These are phyloP conservation scores for Porites rus DNA, from an alignment of 92 coral and sea anemone species.

Conservation along the genomic window DNA sequence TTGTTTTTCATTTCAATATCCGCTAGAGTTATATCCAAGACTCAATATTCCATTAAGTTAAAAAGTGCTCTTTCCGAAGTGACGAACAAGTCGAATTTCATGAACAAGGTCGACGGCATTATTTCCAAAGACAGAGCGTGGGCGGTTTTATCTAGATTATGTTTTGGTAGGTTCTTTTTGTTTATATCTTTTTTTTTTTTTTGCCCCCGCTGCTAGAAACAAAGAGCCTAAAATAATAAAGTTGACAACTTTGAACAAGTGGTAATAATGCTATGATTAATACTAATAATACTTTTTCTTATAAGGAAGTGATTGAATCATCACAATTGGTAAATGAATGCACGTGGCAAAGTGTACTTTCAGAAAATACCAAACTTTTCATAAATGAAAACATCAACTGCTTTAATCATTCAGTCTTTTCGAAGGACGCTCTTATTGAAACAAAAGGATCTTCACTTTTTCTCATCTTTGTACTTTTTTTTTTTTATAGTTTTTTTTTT, in stretches of 20 bases:
- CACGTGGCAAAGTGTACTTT: not conserved
- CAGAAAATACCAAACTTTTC: not conserved
- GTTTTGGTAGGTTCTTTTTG: not conserved
- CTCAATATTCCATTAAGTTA: conserved; percentile 18
- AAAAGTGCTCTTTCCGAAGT: not conserved
- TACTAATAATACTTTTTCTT: not conserved
- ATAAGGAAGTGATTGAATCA: conserved; percentile 1
- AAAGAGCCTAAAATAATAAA: conserved; percentile 15
- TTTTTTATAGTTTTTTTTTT: not conserved
- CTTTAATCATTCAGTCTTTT: not conserved
- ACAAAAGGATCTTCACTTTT: not conserved
- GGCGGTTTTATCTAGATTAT: not conserved
- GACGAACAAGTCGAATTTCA: not conserved
- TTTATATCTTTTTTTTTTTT: not conserved
- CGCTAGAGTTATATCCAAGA: not conserved
- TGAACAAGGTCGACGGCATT: not conserved
- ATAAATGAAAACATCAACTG: not conserved
- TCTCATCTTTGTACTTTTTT: not conserved
- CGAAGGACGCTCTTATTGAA: not conserved
- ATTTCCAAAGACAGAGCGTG: not conserved
- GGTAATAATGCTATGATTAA: not conserved
- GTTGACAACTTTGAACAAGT: not conserved
- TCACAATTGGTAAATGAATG: not conserved
- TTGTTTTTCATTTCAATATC: conserved; percentile 35
- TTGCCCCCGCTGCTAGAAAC: not conserved